Percentiles rank a stretch among this genome's conserved stretches.
These are phyloP conservation scores for Leuciscus idus DNA, from an alignment of 2,113 vertebrate species.

Conservation along the genomic window DNA sequence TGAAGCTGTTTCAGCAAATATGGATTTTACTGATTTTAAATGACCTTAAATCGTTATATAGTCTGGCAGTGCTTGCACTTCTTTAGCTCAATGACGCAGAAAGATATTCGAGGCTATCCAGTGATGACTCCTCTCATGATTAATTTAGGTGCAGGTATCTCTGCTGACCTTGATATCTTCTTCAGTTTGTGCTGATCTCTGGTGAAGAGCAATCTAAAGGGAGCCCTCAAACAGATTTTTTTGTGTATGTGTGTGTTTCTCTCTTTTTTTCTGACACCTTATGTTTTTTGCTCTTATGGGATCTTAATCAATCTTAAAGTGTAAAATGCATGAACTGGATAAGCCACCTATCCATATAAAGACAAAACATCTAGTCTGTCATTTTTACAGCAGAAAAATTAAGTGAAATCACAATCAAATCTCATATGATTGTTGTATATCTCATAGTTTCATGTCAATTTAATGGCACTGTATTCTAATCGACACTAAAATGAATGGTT, in stretches of 20 bases:
- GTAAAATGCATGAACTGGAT: constrained; percentile 53
- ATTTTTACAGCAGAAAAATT: neutral
- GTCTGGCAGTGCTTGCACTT: constrained; percentile 61
- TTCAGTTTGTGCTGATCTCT: constrained; percentile 77
- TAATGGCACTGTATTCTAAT: neutral
- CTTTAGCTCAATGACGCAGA: constrained; percentile 65
- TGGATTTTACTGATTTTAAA: neutral
- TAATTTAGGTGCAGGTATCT: constrained; percentile 74
- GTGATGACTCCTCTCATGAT: constrained; percentile 75
- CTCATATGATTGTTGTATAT: neutral
- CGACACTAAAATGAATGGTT: neutral
- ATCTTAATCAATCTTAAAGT: constrained; percentile 74
- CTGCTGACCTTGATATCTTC: constrained; percentile 76
- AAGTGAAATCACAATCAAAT: neutral
- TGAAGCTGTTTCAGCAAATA: constrained; percentile 32
- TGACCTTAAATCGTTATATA: constrained; percentile 25
- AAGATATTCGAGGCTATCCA: constrained; percentile 68
- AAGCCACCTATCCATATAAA: neutral
- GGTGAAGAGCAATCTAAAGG: constrained; percentile 74
- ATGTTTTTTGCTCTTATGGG: constrained; percentile 57
- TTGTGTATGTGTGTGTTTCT: constrained; percentile 12
- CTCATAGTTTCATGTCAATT: neutral
- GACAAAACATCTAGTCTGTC: neutral
- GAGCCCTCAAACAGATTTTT: constrained; percentile 64
- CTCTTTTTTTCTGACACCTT: constrained; percentile 64